Conservation (phyloP, 2,797 vertebrate genomes). For the Thunnus albacares region DNA sequence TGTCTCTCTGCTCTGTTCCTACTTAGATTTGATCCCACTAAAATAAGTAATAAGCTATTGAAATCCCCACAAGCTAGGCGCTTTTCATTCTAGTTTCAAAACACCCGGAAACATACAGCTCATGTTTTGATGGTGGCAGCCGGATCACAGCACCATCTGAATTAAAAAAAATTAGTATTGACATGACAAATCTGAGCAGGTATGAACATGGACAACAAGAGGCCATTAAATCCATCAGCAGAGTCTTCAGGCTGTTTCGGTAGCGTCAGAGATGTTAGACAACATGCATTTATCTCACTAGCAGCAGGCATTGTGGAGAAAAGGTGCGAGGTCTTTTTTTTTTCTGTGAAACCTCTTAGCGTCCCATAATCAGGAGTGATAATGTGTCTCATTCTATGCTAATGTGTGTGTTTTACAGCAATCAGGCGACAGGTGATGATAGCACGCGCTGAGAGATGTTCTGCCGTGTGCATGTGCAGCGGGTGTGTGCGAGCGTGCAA, state of each 20-base stretch:
- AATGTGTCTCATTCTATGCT: conserved; percentile 88
- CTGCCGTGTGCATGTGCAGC: conserved; percentile 60
- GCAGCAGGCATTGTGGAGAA: conserved; percentile 84
- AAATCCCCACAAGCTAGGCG: conserved; percentile 45
- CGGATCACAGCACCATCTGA: conserved; percentile 55
- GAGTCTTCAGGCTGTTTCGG: conserved; percentile 84
- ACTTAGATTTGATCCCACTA: conserved; percentile 61
- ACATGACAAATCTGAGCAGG: conserved; percentile 76
- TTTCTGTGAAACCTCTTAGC: conserved; percentile 84
- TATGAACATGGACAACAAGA: conserved; percentile 78
- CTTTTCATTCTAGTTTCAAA: conserved; percentile 58
- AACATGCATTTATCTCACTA: conserved; percentile 87
- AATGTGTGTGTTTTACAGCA: conserved; percentile 89
- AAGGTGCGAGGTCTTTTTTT: conserved; percentile 85
- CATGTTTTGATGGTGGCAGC: conserved; percentile 68
- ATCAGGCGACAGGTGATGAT: conserved; percentile 88
- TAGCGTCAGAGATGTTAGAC: conserved; percentile 79
- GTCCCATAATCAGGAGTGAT: conserved; percentile 86
- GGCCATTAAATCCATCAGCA: conserved; percentile 85
- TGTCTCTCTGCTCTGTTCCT: conserved; percentile 36
- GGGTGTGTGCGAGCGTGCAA: conserved; percentile 65
- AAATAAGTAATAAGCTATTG: conserved; percentile 62
- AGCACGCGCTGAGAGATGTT: conserved; percentile 83
- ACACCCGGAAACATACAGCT: conserved; percentile 57
- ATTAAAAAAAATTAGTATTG: conserved; percentile 77